phyloP scores from a whole-genome alignment of 2,888 invertebrate species.

The Helobdella robusta region DNA sequence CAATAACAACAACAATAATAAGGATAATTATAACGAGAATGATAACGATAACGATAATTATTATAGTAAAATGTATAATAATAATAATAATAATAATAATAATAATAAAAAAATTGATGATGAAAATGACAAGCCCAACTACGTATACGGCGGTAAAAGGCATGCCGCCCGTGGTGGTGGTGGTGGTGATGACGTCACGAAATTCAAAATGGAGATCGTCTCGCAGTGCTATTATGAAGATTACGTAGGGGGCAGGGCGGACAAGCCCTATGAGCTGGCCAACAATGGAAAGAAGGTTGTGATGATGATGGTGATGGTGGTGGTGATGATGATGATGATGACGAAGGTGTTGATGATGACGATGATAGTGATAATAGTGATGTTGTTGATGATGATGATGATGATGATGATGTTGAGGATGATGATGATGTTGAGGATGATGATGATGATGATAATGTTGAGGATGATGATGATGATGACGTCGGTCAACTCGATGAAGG shows the following conservation, averaged over 20 bases:
- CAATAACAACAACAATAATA: background rate
- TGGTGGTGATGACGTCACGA: background rate
- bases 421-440: background rate
- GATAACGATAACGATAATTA: background rate
- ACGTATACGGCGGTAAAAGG: no score
- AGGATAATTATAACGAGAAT: background rate
- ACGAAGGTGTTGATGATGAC: background rate
- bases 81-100: no score
- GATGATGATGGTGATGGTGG: background rate
- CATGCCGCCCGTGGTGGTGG: no score
- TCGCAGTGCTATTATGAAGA: conserved; percentile 42
- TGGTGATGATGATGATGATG: background rate
- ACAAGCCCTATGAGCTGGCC: conserved; percentile 39
- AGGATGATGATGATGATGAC: no score
- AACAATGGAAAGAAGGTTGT: conserved; percentile 41
- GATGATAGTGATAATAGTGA: background rate
- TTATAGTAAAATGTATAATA: background rate
- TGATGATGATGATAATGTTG: background rate
- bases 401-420: background rate
- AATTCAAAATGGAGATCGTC: conserved; percentile 33
- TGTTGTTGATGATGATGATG: background rate
- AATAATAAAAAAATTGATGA: no score
- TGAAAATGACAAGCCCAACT: no score
- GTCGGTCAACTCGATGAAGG: no score
- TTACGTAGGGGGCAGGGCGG: conserved; percentile 38